Evolutionary conservation across 2,797 vertebrate species (phyloP).

Genomic region (Tachyglossus aculeatus): DNA sequence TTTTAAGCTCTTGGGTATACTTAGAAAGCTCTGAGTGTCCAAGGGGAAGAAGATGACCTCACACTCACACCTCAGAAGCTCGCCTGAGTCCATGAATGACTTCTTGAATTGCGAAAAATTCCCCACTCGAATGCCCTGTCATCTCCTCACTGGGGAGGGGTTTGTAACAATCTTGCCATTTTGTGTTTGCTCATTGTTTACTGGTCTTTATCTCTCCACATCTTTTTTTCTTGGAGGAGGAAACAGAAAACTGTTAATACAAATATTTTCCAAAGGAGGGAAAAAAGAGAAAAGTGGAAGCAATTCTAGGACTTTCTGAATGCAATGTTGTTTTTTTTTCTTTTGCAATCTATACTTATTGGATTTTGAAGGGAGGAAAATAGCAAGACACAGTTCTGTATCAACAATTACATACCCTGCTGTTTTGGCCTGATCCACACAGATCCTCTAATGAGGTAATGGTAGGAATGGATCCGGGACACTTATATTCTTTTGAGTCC

Average conservation of each 20-base stretch:
- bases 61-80: not conserved
- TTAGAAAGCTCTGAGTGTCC: too few species aligned
- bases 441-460: too few species aligned
- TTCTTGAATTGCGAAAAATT: too few species aligned
- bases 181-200: conserved; percentile 14
- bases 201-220: conserved; percentile 3
- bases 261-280: not conserved
- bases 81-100: not conserved
- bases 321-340: not conserved
- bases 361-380: not conserved
- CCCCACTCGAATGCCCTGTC: not conserved
- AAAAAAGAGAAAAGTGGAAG: not conserved
- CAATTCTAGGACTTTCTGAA: not conserved
- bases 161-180: not conserved
- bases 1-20: too few species aligned
- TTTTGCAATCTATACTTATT: not conserved
- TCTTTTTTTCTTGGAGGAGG: conserved; percentile 19
- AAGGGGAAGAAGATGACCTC: too few species aligned
- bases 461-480: too few species aligned
- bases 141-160: not conserved
- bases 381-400: not conserved
- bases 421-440: too few species aligned
- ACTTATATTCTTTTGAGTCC: too few species aligned
- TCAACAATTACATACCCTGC: not conserved
- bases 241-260: conserved; percentile 4